phyloP scores from a whole-genome alignment of 2,888 invertebrate species.

The Boloria euphrosyne region DNA sequence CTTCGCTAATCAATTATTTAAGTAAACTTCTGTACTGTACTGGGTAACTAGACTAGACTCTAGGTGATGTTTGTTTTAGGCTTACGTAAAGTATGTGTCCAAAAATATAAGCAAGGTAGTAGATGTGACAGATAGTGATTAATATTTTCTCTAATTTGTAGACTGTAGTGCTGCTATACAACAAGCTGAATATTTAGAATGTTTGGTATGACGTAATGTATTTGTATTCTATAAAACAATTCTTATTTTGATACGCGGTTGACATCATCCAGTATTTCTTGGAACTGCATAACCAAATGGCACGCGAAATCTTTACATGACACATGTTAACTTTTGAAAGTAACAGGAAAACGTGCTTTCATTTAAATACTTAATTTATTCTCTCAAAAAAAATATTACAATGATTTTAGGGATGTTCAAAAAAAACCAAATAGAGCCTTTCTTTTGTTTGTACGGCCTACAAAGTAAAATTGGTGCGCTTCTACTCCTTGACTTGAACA shows the following conservation, averaged over 20 bases:
- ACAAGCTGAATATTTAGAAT: conserved; percentile 12
- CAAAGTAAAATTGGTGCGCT: conserved; percentile 20
- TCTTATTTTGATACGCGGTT: conserved; percentile 39
- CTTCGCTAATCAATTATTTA: conserved; percentile 23
- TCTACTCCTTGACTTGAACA: conserved; percentile 16
- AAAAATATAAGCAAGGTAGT: conserved; percentile 9
- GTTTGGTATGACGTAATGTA: conserved; percentile 38
- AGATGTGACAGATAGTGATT: not conserved
- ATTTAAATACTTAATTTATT: not conserved
- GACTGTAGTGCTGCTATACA: conserved; percentile 43
- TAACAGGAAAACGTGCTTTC: conserved; percentile 16
- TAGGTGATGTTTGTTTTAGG: conserved; percentile 3
- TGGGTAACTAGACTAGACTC: not conserved
- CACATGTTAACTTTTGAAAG: conserved; percentile 12
- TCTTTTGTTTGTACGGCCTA: conserved; percentile 21
- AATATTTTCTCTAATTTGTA: no score
- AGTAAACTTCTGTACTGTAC: conserved; percentile 3
- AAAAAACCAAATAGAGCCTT: conserved; percentile 11
- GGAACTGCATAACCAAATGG: conserved; percentile 48
- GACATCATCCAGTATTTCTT: conserved; percentile 61
- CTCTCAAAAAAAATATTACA: conserved; percentile 3
- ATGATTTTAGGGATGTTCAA: not conserved
- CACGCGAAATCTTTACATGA: conserved; percentile 30
- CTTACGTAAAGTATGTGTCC: conserved; percentile 19
- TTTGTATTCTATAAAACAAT: conserved; percentile 26